Evolutionary conservation across 2,888 invertebrate genomes (phyloP), one percentile per base, ranked within the genome.

Genomic region (Acholoe squamosa): DNA sequence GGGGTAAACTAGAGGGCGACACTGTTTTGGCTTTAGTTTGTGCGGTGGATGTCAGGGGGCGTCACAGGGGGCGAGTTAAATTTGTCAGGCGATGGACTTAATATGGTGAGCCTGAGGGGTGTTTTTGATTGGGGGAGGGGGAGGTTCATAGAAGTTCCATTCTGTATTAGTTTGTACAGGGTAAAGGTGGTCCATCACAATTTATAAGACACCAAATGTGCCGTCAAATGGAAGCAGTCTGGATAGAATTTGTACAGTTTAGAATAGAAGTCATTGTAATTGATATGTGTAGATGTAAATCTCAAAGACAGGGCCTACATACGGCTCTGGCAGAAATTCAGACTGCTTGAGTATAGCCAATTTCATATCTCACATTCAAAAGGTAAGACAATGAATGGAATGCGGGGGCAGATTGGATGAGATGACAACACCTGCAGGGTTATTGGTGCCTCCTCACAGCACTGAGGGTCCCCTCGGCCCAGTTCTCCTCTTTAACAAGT

Each of bases 161-260:
- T 76, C 76, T 16, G 25, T 5, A 28, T 28, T 5, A 76, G 76
- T 31, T 76, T 76, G 76, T 76, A 28, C 31, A 76, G 76, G 76
- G 76, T 76, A 76, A 76, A 25, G 76, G 76, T 76, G 76, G 76
- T 76, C 76, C 76, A 76, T 76, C 76, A 76, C 76, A 76, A 10
- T 25, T 76, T 76, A 61, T 28, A 76, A 33, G 80, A 34, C 43
- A 80, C 80, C 80, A 25, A 80, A 34, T 80, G 80, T 80, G 80
- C 80, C 80, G 43, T 80, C 80, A 43, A 16, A 14, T 33, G 80
- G 43, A 80, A 80, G 80, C 80, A 80, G 80, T 80, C 80, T 80
- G 80, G 80, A 43, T 16, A 61, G 10, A 61, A 61, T 61, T n/a
- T 61, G 61, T 61, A 61, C 61, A 61, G 61, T 61, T n/a, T 43